These are phyloP conservation scores for Cotesia chilonis DNA, from an alignment of 1,140 invertebrate genomes.

Conservation along the genomic window DNA sequence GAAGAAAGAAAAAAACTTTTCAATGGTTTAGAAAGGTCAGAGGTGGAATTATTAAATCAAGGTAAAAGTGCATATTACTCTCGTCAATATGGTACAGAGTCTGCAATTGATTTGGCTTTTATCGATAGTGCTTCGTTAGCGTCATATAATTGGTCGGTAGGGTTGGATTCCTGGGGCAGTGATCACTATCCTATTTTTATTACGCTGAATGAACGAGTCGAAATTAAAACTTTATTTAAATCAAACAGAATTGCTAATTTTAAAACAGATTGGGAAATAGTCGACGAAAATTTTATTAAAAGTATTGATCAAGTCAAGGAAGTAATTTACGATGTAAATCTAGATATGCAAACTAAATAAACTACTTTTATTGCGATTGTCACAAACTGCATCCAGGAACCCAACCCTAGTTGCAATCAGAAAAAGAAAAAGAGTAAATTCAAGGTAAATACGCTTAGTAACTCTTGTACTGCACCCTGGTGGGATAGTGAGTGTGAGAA, in stretches of 20 bases:
- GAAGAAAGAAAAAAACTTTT: no score
- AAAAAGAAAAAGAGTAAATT: not conserved
- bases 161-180: no score
- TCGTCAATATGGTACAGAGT: no score
- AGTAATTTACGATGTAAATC: not conserved
- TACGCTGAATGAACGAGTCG: not conserved
- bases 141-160: no score
- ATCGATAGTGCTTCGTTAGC: no score
- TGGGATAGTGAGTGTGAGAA: conserved; percentile 11
- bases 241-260: not conserved
- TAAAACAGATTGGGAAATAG: not conserved
- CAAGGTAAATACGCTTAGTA: not conserved
- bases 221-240: not conserved
- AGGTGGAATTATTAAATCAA: no score
- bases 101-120: no score
- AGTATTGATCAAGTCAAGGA: not conserved
- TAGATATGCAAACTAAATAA: not conserved
- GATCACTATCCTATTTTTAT: no score
- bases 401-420: not conserved
- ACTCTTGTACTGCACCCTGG: not conserved
- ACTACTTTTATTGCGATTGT: not conserved
- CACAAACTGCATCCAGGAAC: no score
- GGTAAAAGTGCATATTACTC: no score
- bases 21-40: no score
- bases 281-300: not conserved